Evolutionary conservation across 1,140 invertebrate genomes (phyloP).

Genomic region (Stratiolaelaps scimitus): DNA sequence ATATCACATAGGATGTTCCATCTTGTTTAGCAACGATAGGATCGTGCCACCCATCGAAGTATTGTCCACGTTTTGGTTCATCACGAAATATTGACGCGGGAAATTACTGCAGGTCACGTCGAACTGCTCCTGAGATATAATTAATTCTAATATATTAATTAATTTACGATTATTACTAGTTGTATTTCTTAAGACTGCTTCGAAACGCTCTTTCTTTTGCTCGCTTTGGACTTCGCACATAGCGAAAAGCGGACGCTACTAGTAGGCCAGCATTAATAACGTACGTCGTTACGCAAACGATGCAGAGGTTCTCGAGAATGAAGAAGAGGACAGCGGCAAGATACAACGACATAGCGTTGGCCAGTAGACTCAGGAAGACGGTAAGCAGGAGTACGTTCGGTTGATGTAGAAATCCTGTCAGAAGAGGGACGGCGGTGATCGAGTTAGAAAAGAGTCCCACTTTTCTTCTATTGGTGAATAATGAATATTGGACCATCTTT

Average conservation of each 20-base stretch:
- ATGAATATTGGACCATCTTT: too few relatives aligned
- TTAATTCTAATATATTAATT: too few relatives aligned
- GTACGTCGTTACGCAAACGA: slow-evolving; percentile 68
- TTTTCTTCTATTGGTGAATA: too few relatives aligned
- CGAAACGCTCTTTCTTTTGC: background rate
- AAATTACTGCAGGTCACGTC: too few relatives aligned
- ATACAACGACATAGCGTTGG: slow-evolving; percentile 56
- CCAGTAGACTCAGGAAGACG: slow-evolving; percentile 46
- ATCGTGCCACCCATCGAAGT: too few relatives aligned
- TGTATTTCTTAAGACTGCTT: slow-evolving; percentile 16
- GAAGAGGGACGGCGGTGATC: too few relatives aligned
- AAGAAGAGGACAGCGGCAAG: slow-evolving; percentile 61
- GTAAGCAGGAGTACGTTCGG: slow-evolving; percentile 45
- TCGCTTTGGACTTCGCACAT: background rate
- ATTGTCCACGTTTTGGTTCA: too few relatives aligned
- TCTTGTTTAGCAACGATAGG: too few relatives aligned
- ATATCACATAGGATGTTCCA: too few relatives aligned
- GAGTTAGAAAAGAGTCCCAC: too few relatives aligned
- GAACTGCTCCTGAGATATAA: too few relatives aligned
- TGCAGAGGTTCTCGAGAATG: slow-evolving; percentile 58
- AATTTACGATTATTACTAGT: background rate
- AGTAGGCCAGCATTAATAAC: slow-evolving; percentile 53
- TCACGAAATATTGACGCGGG: too few relatives aligned
- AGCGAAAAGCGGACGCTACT: background rate
- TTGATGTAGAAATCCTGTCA: slow-evolving; percentile 51